phyloP scores from a whole-genome alignment of 2,797 vertebrate species.

The Dendrocincla tyrannina region DNA sequence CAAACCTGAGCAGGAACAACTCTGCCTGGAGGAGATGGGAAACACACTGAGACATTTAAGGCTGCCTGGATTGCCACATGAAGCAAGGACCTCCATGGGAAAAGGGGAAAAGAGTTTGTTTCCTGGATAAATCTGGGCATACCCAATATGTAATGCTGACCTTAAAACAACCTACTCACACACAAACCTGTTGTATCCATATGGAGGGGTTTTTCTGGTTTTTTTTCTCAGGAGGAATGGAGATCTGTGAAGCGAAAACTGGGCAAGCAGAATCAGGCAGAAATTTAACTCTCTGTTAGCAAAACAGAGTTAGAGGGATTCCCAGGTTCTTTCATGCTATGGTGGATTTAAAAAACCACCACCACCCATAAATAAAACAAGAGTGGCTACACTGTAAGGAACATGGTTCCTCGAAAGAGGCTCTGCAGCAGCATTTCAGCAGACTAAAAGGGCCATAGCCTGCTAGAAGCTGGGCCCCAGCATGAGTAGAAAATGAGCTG shows the following conservation, averaged over 20 bases:
- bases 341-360: neutral
- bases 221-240: neutral
- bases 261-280: neutral
- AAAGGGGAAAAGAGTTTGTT: neutral
- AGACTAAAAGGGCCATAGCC: neutral
- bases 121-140: neutral
- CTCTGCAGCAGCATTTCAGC: neutral
- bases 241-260: neutral
- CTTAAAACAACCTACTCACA: neutral
- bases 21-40: neutral
- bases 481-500: neutral
- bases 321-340: neutral
- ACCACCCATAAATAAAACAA: neutral
- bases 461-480: neutral
- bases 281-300: neutral
- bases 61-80: neutral
- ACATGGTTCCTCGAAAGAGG: neutral
- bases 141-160: neutral
- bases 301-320: neutral
- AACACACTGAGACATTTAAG: neutral
- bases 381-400: neutral
- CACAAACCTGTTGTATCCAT: neutral
- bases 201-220: rapidly evolving
- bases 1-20: neutral
- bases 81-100: neutral